Evolutionary conservation across 2,888 invertebrate genomes (phyloP).

Genomic region (Dynastes grantii): DNA sequence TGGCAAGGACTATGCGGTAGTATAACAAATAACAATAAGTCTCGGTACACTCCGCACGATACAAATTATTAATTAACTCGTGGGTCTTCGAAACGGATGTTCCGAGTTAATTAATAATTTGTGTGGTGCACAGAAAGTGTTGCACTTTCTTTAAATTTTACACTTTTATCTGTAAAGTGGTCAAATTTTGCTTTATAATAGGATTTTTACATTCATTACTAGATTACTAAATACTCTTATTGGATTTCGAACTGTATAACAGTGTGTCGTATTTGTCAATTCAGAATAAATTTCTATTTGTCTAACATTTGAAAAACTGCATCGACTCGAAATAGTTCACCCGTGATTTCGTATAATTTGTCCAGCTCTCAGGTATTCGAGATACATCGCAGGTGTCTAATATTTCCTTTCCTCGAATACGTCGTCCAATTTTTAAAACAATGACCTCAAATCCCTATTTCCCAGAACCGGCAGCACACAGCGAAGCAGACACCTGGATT

Average conservation of each 20-base stretch:
- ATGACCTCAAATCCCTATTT: constrained; percentile 46
- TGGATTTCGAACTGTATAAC: background rate
- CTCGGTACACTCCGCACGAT: too few relatives aligned
- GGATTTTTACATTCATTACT: background rate
- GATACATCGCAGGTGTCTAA: constrained; percentile 31
- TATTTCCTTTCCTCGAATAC: constrained; percentile 22
- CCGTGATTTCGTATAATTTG: constrained; percentile 17
- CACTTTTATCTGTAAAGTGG: too few relatives aligned
- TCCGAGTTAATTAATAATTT: too few relatives aligned
- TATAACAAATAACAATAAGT: too few relatives aligned
- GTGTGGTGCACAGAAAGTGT: too few relatives aligned
- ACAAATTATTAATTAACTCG: too few relatives aligned
- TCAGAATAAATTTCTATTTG: background rate
- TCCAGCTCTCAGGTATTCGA: constrained; percentile 10
- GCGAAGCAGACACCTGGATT: constrained; percentile 38
- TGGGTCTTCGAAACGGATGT: too few relatives aligned
- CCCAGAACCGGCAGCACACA: constrained; percentile 34
- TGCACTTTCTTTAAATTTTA: too few relatives aligned
- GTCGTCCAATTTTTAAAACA: constrained; percentile 42
- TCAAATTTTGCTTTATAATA: too few relatives aligned
- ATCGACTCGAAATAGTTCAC: background rate
- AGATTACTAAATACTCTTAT: background rate
- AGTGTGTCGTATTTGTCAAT: background rate
- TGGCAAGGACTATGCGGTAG: too few relatives aligned
- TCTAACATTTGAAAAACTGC: background rate